Base-by-base conservation (phyloP, 1,140 invertebrate genomes). In the Xylocopa sonorina region DNA sequence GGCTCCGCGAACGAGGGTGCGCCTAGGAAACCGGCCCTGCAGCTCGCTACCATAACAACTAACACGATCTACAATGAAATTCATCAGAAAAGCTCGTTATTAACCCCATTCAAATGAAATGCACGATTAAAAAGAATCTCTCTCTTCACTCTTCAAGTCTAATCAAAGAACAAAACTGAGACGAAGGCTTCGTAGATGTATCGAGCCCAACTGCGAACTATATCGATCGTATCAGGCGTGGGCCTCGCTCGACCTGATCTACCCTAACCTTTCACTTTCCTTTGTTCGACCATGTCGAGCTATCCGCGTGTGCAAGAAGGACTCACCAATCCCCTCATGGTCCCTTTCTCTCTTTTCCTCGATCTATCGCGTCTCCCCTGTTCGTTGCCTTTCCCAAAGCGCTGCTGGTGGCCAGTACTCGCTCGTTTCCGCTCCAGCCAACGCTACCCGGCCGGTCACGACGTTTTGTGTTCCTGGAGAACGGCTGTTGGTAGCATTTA, bases 241-340 rank as follows among this genome's bases (percentile, higher is more conserved):
- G 69, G 64, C 48, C 46, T 12, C 88, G 73, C 76, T 55, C 63
- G 71, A 69, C 21, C 78, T 7, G 55, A 66, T 63, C 80, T 75
- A 76, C 71, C 79, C 81, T 84, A 87, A 89, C 89, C 91, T 91
- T 89, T 91, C 88, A 91, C 90, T 92, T 93, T 92, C 76, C 89
- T 91, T 92, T 91, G 88, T 91, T 88, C 89, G 81, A n/a, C 72
- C 90, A 84, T 81, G 71, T 66, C 68, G 72, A n/a, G 7, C 62
- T 46, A 21, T 66, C 50, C 38, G 43, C 38, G 16, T 6, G 7
- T 4, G 24, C 18, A 57, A 53, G 27, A 41, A 64, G 55, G 55
- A 88, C 88, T 89, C 80, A 89, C 88, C 88, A 89, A 62, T 32
- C 81, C 69, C 84, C 82, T 88, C 82, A 82, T 88, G 75, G 38